Base-by-base conservation (phyloP, 1,140 invertebrate species). In the Wasmannia auropunctata region DNA sequence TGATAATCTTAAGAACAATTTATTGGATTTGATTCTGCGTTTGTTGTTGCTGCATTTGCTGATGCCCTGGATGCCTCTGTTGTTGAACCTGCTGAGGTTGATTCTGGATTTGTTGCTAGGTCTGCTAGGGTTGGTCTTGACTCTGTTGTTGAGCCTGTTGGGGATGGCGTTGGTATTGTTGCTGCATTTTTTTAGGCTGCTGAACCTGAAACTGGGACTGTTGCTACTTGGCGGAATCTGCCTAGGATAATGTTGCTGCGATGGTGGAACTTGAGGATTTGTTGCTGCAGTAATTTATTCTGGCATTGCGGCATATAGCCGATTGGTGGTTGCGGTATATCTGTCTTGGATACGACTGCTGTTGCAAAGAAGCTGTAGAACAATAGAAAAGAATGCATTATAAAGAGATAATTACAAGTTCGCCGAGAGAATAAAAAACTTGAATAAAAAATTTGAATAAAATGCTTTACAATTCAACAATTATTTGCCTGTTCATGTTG, bases 271-370 rank as follows among this genome's bases (percentile, higher is more conserved):
- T 77, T 91, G 91, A 46, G 49, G 79, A 8, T 88, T 46, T 91
- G 86, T 19, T 77, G 86, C n/a, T 87, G 88, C 46, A 85, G 86
- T 14, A 86, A 46, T 22, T 88, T 86, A 37, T 56, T 84, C 7
- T 88, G 85, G 25, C 74, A 75, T 70, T 88, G 81, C 19, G 88
- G 86, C 11, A 56, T 5, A 2, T 89, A 86, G 19, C 58, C 60
- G 5, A 65, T 19, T 81, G 77, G 34, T 90, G 67, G 75, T 80
- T 92, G 92, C 11, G 92, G 91, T n/a, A 86, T 37, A 60, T 46
- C n/a, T n/a, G 92, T 60, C 88, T 87, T 56, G 88, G 90, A 37
- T 92, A n/a, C n/a, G n/a, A 88, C 56, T 88, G 88, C 11, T 88
- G 74, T 16, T 91, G 90, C 40, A 88, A 75, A 56, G 85, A 14